phyloP scores from a whole-genome alignment of 2,797 vertebrate species.

The Peromyscus attwateri region DNA sequence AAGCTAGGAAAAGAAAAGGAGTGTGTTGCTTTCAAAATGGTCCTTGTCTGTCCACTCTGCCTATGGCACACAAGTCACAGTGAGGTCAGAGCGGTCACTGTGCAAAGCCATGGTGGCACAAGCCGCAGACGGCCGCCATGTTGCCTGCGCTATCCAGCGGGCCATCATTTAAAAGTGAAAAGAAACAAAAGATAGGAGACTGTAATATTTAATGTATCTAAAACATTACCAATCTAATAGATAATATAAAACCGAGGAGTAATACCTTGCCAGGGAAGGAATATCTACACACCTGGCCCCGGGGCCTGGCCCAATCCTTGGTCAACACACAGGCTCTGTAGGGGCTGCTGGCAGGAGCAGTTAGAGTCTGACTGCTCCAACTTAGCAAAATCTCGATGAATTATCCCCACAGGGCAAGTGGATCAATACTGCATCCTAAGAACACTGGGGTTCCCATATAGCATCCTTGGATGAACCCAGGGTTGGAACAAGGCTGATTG shows the following conservation, averaged over 20 bases:
- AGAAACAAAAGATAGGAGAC: background rate
- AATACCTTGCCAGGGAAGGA: background rate
- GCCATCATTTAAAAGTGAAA: background rate
- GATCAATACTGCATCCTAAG: background rate
- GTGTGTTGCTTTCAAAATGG: background rate
- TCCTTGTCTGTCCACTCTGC: background rate
- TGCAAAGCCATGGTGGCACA: background rate
- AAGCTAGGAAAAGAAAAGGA: background rate
- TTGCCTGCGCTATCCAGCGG: background rate
- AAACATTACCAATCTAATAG: background rate
- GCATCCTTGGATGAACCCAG: background rate
- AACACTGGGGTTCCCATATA: background rate
- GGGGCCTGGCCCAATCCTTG: too few relatives aligned
- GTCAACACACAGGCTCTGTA: background rate
- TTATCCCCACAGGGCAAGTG: background rate
- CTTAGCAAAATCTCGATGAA: too few relatives aligned
- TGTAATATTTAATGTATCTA: background rate
- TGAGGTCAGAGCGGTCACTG: too few relatives aligned
- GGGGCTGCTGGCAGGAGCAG: background rate
- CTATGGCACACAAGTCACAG: background rate
- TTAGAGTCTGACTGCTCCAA: background rate
- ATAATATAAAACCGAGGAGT: background rate
- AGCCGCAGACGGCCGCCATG: background rate
- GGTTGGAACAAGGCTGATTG: background rate
- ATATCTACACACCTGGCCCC: background rate